Evolutionary conservation across 2,888 invertebrate species (phyloP).

Genomic region (Hirtodrosophila histrioides): DNA sequence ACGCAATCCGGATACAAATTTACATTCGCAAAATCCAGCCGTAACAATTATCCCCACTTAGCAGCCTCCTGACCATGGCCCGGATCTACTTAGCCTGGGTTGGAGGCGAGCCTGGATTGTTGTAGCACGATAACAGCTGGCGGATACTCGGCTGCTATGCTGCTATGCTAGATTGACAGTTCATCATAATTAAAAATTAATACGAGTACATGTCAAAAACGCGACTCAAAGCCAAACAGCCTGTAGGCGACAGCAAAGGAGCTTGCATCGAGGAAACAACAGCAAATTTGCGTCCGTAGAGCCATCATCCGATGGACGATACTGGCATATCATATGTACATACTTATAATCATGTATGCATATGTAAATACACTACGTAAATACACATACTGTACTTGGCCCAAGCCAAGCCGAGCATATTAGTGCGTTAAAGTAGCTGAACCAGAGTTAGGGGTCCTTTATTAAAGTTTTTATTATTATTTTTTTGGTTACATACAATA

Average conservation of each 20-base stretch:
- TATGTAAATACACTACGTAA: no score
- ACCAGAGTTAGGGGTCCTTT: no score
- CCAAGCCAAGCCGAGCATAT: no score
- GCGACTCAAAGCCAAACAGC: constrained; percentile 27
- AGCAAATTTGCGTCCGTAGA: no score
- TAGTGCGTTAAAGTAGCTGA: no score
- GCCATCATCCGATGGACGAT: no score
- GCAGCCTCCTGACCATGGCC: constrained; percentile 15
- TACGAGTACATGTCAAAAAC: constrained; percentile 54
- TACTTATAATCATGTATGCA: no score
- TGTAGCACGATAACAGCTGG: constrained; percentile 43
- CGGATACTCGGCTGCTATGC: constrained; percentile 4
- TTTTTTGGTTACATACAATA: no score
- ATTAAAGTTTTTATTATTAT: no score
- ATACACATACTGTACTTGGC: no score
- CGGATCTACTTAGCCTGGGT: constrained; percentile 9
- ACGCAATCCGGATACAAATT: constrained; percentile 5
- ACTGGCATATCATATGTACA: no score
- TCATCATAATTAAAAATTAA: constrained; percentile 66
- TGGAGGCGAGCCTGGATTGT: constrained; percentile 11
- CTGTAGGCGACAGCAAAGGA: constrained; percentile 22
- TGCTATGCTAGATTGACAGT: constrained; percentile 25
- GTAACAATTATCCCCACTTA: constrained; percentile 25
- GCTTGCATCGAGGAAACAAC: constrained; percentile 13
- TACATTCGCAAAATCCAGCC: constrained; percentile 10